Evolutionary conservation across 2,113 vertebrate genomes (phyloP), one percentile per base, ranked within the genome.

Genomic region (Scalopus aquaticus): DNA sequence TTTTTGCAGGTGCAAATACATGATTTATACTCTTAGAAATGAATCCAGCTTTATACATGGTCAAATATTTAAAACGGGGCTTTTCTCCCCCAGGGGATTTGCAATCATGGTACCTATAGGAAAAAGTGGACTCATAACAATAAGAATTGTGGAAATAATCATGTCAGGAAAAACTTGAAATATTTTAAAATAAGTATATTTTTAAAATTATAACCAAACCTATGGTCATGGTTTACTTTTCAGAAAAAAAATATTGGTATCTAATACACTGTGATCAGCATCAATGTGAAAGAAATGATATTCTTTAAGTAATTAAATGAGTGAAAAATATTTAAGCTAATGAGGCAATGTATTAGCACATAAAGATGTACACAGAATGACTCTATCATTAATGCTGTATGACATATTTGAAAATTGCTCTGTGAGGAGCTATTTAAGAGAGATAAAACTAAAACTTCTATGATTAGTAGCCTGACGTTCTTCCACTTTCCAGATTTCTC

Each of bases 21-120:
- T 94, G 90, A 95, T 97, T 94, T 94, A 97, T 93, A n/a, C 35
- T 60, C 49, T 92, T 91, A 72, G 73, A 95, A 90, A 56, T 84
- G 91, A 96, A 96, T 93, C 74, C 67, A 88, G 56, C n/a, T 95
- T 96, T 96, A 96, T 30, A 90, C 87, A 73, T 90, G 77, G 60
- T 32, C 72, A 49, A 83, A 70, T 58, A 42, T 83, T 37, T 91
- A 94, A 91, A 95, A 96, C 91, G 54, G 30, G 22, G 6, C 22
- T 78, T 72, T 65, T 54, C 15, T 30, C 3, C 37, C 1, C 35
- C 32, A 72, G 20, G 13, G 32, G 5, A 64, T 80, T 84, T 77
- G 39, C n/a, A 7, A 91, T 93, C 81, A 76, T 80, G 67, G 30
- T 70, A 42, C 88, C 46, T 26, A 8, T 77, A 19, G 54, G 28